Evolutionary conservation across 2,113 vertebrate genomes (phyloP), one percentile per base, ranked within the genome.

Genomic region (Phalacrocorax pelagicus): DNA sequence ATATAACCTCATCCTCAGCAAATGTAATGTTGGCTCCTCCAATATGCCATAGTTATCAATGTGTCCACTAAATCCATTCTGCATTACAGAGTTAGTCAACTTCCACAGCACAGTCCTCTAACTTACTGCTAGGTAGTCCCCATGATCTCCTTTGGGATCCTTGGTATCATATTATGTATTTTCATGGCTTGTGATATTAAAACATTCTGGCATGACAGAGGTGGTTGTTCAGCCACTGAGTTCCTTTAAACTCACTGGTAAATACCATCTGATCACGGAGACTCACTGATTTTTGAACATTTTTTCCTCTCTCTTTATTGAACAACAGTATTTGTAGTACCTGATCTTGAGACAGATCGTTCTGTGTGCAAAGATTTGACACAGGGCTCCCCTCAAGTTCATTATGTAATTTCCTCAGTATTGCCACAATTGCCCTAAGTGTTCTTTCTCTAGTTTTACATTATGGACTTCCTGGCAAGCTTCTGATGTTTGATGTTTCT

Each of bases 401-500:
- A 44, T 83, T 15, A 21, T 26, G 13, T 70, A 32, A 44, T 14
- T 61, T 62, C 27, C 55, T 87, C n/a, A 75, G 17, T n/a, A 71
- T 20, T 55, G 16, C 44, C 42, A 79, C 0, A 0, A 34, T 36
- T 80, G 18, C 62, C 32, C 11, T 26, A 55, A 15, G 44, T n/a
- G 29, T 52, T 80, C 36, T 42, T 80, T 84, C 63, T 87, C 51
- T 51, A 17, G 59, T 80, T 62, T 51, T 70, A 47, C 36, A 42
- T 30, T 36, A 71, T 2, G 4, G 29, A 51, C 24, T 47, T 52
- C 57, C 13, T 27, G 57, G 40, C 29, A 84, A 79, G 36, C 24
- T 83, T 83, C 46, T 80, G 46, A 47, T 71, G 11, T 47, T 65
- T 75, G 24, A 75, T 38, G 40, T 66, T 79, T 80, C 49, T 94